phyloP scores from a whole-genome alignment of 2,797 vertebrate genomes.

The Mus caroli region DNA sequence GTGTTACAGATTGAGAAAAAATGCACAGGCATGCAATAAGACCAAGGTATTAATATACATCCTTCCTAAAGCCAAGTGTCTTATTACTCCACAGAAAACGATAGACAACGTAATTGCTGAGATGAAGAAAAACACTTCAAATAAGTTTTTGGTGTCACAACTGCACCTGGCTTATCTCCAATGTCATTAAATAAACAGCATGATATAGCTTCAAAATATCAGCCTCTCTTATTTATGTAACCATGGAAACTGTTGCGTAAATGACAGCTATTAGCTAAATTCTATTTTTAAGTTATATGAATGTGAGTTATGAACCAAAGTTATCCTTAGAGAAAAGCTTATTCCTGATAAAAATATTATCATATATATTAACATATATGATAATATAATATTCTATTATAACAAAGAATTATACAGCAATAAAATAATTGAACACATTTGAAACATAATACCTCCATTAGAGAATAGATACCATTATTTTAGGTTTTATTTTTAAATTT shows the following conservation, averaged over 20 bases:
- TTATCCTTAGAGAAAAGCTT: not conserved
- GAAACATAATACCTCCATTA: not conserved
- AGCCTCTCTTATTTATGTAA: slow-evolving; percentile 47
- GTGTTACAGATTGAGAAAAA: not conserved
- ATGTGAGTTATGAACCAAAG: slow-evolving; percentile 31
- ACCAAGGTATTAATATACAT: slow-evolving; percentile 61
- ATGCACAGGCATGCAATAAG: not conserved
- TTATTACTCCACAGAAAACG: slow-evolving; percentile 64
- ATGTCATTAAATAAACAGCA: slow-evolving; percentile 54
- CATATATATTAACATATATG: too few relatives aligned
- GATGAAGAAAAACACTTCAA: slow-evolving; percentile 59
- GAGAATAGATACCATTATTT: not conserved
- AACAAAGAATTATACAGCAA: not conserved
- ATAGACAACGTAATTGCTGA: slow-evolving; percentile 75
- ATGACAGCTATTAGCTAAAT: not conserved
- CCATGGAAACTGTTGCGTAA: slow-evolving; percentile 23
- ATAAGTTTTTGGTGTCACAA: slow-evolving; percentile 42
- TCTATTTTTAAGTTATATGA: slow-evolving; percentile 26
- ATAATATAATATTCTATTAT: too few relatives aligned
- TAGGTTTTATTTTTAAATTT: not conserved
- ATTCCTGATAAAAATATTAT: not conserved
- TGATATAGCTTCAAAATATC: slow-evolving; percentile 38
- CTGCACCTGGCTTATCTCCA: not conserved
- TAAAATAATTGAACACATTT: not conserved
- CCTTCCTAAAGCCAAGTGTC: not conserved